Conservation (phyloP, 2,113 vertebrate species). For the Phoxinus phoxinus region DNA sequence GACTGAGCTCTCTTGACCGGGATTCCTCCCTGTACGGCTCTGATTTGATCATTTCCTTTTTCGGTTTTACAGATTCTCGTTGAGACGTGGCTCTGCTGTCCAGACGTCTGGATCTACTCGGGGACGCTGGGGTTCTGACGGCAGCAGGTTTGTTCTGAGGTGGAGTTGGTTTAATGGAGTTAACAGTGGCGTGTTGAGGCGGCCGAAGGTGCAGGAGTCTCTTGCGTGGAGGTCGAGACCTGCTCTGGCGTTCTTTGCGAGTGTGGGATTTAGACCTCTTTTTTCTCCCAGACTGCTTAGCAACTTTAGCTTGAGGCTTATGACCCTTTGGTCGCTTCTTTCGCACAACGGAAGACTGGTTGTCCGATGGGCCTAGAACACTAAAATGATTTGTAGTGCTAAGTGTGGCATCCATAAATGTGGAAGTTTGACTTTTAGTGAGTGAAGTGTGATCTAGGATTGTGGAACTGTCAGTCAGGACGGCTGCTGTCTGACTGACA, state of each 20-base stretch:
- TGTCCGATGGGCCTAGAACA: background rate
- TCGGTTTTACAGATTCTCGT: background rate
- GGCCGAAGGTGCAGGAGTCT: background rate
- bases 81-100: background rate
- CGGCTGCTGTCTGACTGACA: background rate
- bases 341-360: background rate
- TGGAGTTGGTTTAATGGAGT: background rate
- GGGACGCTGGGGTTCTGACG: background rate
- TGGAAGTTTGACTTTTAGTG: background rate
- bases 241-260: background rate
- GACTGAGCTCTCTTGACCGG: constrained; percentile 64
- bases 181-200: background rate
- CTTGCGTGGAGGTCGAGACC: background rate
- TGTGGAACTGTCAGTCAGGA: background rate
- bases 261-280: background rate
- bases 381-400: background rate
- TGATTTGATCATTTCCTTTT: background rate
- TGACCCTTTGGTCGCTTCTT: background rate
- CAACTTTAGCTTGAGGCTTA: background rate
- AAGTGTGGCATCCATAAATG: background rate
- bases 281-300: background rate
- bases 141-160: background rate
- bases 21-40: constrained; percentile 14
- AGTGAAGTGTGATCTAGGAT: background rate
- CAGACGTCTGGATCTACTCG: background rate